Conservation (phyloP, 2,797 vertebrate species). For the Pelodytes ibericus region DNA sequence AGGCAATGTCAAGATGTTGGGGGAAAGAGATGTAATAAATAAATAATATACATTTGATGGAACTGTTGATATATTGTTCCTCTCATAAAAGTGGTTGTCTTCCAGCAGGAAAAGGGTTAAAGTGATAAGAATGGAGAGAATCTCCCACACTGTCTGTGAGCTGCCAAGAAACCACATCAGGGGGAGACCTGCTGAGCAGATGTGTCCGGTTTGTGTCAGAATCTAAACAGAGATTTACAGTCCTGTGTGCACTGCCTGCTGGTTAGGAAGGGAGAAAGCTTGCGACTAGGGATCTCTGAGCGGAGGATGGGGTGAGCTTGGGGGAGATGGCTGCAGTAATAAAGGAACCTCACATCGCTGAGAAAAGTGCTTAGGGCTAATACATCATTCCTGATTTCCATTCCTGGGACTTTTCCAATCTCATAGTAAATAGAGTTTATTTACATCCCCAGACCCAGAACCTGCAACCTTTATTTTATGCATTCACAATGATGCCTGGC, state of each 20-base stretch:
- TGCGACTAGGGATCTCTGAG: background rate
- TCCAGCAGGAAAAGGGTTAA: background rate
- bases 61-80: background rate
- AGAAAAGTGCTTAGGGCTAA: too few relatives aligned
- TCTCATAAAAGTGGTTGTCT: background rate
- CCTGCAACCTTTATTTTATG: too few relatives aligned
- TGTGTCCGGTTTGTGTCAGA: constrained; percentile 33
- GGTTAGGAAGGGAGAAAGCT: background rate
- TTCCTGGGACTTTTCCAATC: too few relatives aligned
- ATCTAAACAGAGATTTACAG: constrained; percentile 21
- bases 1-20: too few relatives aligned
- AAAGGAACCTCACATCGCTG: too few relatives aligned
- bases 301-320: background rate
- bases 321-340: background rate
- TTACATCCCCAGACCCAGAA: too few relatives aligned
- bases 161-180: constrained; percentile 21
- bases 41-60: too few relatives aligned
- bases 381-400: too few relatives aligned
- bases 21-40: too few relatives aligned
- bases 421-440: too few relatives aligned
- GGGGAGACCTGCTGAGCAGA: constrained; percentile 35
- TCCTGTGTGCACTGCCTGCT: background rate
- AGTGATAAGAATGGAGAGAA: constrained; percentile 16
- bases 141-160: constrained; percentile 7
- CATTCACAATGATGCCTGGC: too few relatives aligned